phyloP scores from a whole-genome alignment of 2,113 vertebrate genomes.

The Apteryx mantelli region DNA sequence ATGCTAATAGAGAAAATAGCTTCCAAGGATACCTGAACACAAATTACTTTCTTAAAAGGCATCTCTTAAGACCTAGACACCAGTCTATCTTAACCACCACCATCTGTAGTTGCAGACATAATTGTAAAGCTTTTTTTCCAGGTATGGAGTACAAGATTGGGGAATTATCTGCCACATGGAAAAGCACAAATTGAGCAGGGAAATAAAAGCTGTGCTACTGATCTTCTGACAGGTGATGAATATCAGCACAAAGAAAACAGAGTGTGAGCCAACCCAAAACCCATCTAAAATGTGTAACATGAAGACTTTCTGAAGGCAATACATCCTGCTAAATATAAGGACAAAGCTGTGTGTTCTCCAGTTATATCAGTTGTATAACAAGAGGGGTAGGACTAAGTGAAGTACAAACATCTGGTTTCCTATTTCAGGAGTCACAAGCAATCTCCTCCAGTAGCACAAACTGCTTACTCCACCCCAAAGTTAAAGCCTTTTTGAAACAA shows the following conservation, averaged over 20 bases:
- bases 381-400: background rate
- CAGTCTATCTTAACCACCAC: background rate
- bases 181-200: background rate
- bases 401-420: slow-evolving; percentile 26
- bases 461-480: slow-evolving; percentile 5
- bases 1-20: background rate
- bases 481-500: slow-evolving; percentile 32
- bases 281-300: background rate
- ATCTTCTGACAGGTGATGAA: background rate
- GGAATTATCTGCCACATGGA: background rate
- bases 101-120: background rate
- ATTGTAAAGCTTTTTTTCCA: background rate
- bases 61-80: background rate
- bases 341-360: background rate
- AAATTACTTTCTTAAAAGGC: background rate
- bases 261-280: background rate
- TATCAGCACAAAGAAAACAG: background rate
- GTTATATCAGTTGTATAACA: background rate
- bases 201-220: background rate
- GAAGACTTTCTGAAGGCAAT: background rate
- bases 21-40: background rate
- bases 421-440: slow-evolving; percentile 21
- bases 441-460: slow-evolving; percentile 10
- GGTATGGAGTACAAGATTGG: background rate
- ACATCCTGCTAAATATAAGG: background rate